Evolutionary conservation across 1,140 invertebrate genomes (phyloP).

Genomic region (Drosophila subobscura): DNA sequence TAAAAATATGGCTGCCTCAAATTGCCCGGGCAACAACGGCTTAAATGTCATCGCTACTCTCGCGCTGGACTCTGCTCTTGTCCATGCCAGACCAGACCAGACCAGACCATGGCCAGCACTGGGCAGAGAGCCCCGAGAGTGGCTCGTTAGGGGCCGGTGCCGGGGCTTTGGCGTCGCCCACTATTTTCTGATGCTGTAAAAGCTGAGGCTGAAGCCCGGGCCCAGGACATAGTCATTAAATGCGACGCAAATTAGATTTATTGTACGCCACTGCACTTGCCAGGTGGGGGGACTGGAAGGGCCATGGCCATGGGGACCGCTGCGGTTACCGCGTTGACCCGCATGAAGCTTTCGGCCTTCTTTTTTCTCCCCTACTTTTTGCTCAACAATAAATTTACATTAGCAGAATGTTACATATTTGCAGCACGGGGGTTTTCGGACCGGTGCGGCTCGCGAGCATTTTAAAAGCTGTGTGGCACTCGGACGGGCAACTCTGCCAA

Average conservation of each 20-base stretch:
- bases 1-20: slow-evolving; percentile 77
- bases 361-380: slow-evolving; percentile 26
- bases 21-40: slow-evolving; percentile 68
- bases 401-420: slow-evolving; percentile 82
- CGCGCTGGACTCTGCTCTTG: slow-evolving; percentile 5
- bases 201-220: slow-evolving; percentile 34
- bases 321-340: slow-evolving; percentile 65
- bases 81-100: slow-evolving; percentile 5
- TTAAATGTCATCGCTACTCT: slow-evolving; percentile 66
- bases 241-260: slow-evolving; percentile 83
- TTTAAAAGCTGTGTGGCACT: slow-evolving; percentile 63
- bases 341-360: slow-evolving; percentile 23
- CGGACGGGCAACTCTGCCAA: slow-evolving; percentile 39
- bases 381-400: slow-evolving; percentile 83
- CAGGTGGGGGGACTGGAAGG: slow-evolving; percentile 38
- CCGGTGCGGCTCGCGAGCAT: slow-evolving; percentile 44
- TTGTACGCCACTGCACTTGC: slow-evolving; percentile 76
- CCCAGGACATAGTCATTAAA: slow-evolving; percentile 82
- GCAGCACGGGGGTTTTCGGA: slow-evolving; percentile 34
- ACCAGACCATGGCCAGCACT: slow-evolving; percentile 15
- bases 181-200: slow-evolving; percentile 58
- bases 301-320: slow-evolving; percentile 31
- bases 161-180: slow-evolving; percentile 41
- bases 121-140: slow-evolving; percentile 42
- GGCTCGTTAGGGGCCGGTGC: slow-evolving; percentile 60